Conservation (phyloP, 2,113 vertebrate species). For the Heterochromis multidens region DNA sequence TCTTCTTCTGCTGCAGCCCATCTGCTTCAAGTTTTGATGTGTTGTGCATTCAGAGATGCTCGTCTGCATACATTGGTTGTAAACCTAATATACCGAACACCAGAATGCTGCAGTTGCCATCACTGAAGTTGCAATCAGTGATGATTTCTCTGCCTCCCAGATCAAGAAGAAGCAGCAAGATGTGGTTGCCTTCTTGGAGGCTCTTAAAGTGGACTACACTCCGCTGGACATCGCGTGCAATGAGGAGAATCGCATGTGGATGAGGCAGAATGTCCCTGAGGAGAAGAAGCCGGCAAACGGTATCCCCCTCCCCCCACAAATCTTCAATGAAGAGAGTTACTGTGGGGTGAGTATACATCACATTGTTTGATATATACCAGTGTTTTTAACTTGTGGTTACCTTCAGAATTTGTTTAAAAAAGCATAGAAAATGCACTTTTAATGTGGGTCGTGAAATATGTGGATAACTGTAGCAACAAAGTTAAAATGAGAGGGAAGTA, state of each 20-base stretch:
- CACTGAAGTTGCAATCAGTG: background rate
- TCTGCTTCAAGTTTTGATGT: background rate
- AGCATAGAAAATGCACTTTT: background rate
- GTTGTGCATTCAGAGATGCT: background rate
- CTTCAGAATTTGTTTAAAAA: background rate
- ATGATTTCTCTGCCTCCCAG: conserved; percentile 62
- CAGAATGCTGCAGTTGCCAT: background rate
- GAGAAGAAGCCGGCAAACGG: conserved; percentile 94
- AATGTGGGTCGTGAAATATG: background rate
- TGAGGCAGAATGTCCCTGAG: conserved; percentile 94
- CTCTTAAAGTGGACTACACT: conserved; percentile 93
- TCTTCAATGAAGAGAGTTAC: conserved; percentile 94
- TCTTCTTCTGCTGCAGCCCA: background rate
- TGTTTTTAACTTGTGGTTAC: background rate
- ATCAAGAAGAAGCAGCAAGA: conserved; percentile 99
- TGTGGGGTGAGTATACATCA: conserved; percentile 84
- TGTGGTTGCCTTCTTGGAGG: conserved; percentile 93
- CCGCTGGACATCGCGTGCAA: conserved; percentile 94
- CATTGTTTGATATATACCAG: background rate
- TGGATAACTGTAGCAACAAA: background rate
- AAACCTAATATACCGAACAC: background rate
- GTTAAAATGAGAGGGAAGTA: background rate
- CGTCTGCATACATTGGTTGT: background rate
- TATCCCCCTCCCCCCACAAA: conserved; percentile 95
- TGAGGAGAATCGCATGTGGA: conserved; percentile 94